A percentile compares a stretch with the other conserved stretches of the same genome.
Evolutionary conservation across 92 coral and sea anemone species (phyloP).

Genomic region (Phymanthus crucifer): DNA sequence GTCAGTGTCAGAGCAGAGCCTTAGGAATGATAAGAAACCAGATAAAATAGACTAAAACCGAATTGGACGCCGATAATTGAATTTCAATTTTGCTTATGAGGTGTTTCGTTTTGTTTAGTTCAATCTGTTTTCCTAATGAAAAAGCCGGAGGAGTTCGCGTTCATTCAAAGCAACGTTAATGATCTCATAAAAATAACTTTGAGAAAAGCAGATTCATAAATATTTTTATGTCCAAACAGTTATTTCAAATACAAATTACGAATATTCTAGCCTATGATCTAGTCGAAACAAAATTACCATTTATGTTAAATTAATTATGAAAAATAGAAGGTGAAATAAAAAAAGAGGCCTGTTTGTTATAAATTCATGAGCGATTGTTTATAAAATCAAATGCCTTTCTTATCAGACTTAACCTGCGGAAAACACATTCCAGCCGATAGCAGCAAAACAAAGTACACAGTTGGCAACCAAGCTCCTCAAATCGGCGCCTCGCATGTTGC

Average conservation of each 20-base stretch:
- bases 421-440: conserved; percentile 25
- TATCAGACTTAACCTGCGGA: conserved; percentile 24
- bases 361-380: conserved; percentile 25
- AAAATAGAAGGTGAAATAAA: background rate
- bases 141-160: background rate
- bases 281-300: background rate
- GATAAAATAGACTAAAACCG: background rate
- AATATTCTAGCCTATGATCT: background rate
- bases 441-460: conserved; percentile 22
- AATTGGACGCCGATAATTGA: background rate
- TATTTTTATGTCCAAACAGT: background rate
- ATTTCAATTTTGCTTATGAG: background rate
- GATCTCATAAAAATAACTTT: background rate
- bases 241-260: background rate
- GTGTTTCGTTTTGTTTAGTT: background rate
- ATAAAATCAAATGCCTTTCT: conserved; percentile 26
- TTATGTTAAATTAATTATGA: conserved; percentile 7
- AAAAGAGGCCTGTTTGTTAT: conserved; percentile 3
- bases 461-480: conserved; percentile 32
- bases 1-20: background rate
- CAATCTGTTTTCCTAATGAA: conserved; percentile 10
- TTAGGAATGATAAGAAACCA: conserved; percentile 2
- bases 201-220: background rate
- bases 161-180: background rate
- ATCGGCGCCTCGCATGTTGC: conserved; percentile 34